Base-by-base conservation (phyloP, 2,797 vertebrate genomes). In the Gymnoscopelus microlampas region DNA sequence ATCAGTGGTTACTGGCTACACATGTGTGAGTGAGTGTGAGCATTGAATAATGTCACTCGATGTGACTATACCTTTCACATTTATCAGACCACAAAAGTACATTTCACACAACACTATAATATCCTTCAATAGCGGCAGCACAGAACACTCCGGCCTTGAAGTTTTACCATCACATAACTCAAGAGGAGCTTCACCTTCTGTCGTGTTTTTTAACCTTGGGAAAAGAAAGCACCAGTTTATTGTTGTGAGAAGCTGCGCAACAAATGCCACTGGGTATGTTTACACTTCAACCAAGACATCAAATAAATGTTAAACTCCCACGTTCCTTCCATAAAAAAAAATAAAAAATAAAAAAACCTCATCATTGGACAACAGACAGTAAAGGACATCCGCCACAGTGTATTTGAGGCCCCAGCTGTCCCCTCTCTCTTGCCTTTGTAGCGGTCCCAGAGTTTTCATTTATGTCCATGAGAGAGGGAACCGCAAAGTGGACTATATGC, bases 361-460 rank as follows among this genome's bases (percentile, higher is more conserved):
- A 44, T 44, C 39, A 44, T 10, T 44, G 39, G 39, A 44, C n/a
- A 14, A 63, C 64, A 32, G 47, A 66, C 39, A 50, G 65, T 26
- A 63, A 57, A 65, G 50, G 66, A 50, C 48, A 69, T 63, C 69
- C 74, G 64, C 15, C 66, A 44, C 63, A 35, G 32, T 70, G 60
- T 73, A 62, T 49, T 32, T 47, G 68, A 79, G 62, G 74, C 66
- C 29, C 67, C 71, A 53, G 79, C 68, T 75, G 68, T n/a, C 60
- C 67, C 64, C n/a, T 10, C 39, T 5, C 5, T 35, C 5, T 48
- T 57, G 74, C 23, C 75, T 83, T 81, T 87, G 84, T 79, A 49
- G 70, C 60, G 53, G 50, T 48, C 39, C 66, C 60, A 23, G 64
- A 77, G 81, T 88, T 88, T 85, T 80, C 76, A 60, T 90, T 85